phyloP scores from a whole-genome alignment of 2,797 vertebrate species.

The Acridotheres tristis region DNA sequence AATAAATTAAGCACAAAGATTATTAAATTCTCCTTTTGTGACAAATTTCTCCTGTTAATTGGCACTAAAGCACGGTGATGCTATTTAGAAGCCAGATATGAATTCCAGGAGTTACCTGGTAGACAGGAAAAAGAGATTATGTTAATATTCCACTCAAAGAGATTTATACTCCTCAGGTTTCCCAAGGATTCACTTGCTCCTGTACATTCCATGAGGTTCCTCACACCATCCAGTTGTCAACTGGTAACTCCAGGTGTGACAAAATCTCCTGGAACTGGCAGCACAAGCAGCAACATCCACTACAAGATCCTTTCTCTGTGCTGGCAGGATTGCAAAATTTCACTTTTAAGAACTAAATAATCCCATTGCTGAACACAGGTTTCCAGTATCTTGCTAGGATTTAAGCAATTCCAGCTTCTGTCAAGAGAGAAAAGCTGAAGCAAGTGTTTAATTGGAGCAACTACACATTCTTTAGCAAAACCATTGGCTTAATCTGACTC shows the following conservation, averaged over 20 bases:
- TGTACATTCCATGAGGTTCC: not conserved
- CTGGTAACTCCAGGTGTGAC: not conserved
- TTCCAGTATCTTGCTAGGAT: not conserved
- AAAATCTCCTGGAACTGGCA: not conserved
- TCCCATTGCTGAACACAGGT: not conserved
- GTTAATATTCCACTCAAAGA: not conserved
- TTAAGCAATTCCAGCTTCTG: not conserved
- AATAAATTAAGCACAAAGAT: not conserved
- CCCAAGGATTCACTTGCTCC: not conserved
- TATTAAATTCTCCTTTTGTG: not conserved
- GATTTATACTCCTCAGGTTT: not conserved
- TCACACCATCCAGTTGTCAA: not conserved
- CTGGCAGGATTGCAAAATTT: not conserved
- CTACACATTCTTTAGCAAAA: conserved; percentile 40
- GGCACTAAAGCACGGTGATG: not conserved
- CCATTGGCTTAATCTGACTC: conserved; percentile 23
- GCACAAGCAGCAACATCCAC: not conserved
- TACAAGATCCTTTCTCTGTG: not conserved
- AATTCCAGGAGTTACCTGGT: not conserved
- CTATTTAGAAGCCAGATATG: not conserved
- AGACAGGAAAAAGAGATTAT: not conserved
- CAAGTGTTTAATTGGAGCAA: conserved; percentile 63
- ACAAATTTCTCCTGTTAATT: not conserved
- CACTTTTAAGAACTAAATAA: not conserved
- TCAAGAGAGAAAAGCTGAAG: conserved; percentile 18